phyloP scores from a whole-genome alignment of 2,888 invertebrate genomes.

The Oxycera nigricornis region DNA sequence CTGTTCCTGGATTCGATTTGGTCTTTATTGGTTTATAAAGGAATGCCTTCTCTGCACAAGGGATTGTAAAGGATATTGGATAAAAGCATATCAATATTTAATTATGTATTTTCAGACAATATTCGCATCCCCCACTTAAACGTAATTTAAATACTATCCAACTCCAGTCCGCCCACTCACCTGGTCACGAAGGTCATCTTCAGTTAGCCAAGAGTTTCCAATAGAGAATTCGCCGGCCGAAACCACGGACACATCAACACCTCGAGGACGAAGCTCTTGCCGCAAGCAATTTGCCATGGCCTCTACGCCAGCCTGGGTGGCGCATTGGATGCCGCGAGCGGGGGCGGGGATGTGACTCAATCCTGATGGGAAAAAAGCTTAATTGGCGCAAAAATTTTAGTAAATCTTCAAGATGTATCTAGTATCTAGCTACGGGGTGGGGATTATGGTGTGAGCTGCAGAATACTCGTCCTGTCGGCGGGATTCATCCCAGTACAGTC shows the following conservation, averaged over 20 bases:
- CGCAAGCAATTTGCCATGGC: conserved; percentile 81
- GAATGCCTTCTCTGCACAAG: no score
- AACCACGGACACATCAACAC: conserved; percentile 83
- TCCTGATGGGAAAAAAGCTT: conserved; percentile 50
- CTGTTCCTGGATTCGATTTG: no score
- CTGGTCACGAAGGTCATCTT: conserved; percentile 71
- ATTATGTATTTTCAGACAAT: no score
- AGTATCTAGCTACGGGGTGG: conserved; percentile 19
- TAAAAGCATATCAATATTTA: no score
- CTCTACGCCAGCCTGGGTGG: conserved; percentile 79
- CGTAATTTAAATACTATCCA: no score
- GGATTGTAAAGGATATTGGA: no score
- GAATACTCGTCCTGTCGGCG: neutral
- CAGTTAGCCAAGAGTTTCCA: conserved; percentile 79
- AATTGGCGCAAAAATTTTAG: conserved; percentile 19
- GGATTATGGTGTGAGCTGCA: neutral
- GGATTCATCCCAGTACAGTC: neutral
- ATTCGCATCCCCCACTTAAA: no score
- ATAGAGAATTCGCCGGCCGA: conserved; percentile 86
- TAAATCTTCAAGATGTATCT: neutral
- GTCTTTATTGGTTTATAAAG: no score
- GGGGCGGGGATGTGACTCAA: conserved; percentile 81
- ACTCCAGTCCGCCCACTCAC: conserved; percentile 54
- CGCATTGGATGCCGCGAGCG: conserved; percentile 82
- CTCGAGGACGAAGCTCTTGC: conserved; percentile 78